Evolutionary conservation across 2,113 vertebrate genomes (phyloP).

Genomic region (Heterotis niloticus): DNA sequence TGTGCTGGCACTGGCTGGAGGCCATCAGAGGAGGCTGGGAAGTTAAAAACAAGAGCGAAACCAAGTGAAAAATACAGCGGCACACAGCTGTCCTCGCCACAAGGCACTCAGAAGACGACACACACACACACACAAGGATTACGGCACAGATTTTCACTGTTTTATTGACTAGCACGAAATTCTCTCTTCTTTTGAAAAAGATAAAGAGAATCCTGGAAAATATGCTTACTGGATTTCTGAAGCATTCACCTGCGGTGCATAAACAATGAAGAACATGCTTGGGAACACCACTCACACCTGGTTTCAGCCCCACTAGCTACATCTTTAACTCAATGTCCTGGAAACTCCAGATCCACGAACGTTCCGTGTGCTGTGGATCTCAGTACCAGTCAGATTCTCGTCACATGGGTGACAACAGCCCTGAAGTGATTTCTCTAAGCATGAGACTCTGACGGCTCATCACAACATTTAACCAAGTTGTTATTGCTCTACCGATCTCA

Average conservation of each 20-base stretch:
- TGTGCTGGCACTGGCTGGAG: constrained; percentile 39
- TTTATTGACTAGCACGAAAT: neutral
- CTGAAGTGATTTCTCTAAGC: neutral
- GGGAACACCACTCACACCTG: no score
- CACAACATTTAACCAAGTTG: neutral
- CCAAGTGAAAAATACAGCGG: constrained; percentile 36
- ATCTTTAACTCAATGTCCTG: no score
- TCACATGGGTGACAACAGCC: neutral
- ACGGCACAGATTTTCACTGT: neutral
- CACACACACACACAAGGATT: neutral
- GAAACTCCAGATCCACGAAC: no score
- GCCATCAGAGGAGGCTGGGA: constrained; percentile 45
- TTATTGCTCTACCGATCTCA: neutral
- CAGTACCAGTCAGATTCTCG: no score
- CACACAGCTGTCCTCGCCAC: constrained; percentile 35
- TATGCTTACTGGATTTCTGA: no score
- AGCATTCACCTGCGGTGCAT: no score
- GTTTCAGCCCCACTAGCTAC: no score
- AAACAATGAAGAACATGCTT: no score
- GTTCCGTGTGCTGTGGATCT: no score
- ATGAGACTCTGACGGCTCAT: neutral
- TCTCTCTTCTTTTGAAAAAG: constrained; percentile 1
- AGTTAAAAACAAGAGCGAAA: constrained; percentile 45
- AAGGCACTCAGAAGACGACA: neutral
- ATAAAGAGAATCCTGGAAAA: neutral